A percentile compares a stretch with the other conserved stretches of the same genome.
phyloP scores from a whole-genome alignment of 2,888 invertebrate genomes.

The Rhabditoides inermis region DNA sequence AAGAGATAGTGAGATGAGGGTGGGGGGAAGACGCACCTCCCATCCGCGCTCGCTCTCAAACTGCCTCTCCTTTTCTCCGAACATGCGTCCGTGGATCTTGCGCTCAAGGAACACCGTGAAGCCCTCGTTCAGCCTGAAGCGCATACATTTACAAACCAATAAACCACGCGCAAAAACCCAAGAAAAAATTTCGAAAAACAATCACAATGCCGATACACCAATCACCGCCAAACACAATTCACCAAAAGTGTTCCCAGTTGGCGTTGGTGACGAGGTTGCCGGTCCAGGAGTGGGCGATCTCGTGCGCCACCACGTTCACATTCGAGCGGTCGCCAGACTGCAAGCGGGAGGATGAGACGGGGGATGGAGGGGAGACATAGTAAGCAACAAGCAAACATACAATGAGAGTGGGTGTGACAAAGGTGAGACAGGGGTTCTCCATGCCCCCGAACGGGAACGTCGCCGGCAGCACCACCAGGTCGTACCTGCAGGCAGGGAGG shows the following conservation, averaged over 20 bases:
- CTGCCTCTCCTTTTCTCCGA: conserved; percentile 63
- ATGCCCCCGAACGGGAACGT: conserved; percentile 91
- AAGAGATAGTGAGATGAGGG: not conserved
- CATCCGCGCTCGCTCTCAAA: conserved; percentile 73
- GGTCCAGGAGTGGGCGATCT: conserved; percentile 91
- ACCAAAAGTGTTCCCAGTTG: conserved; percentile 91
- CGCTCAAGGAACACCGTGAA: conserved; percentile 84
- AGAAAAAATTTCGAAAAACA: not conserved
- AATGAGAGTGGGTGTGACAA: conserved; percentile 83
- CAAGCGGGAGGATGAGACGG: not conserved
- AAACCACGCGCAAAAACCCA: not conserved
- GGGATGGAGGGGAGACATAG: too few relatives aligned
- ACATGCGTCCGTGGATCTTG: conserved; percentile 70
- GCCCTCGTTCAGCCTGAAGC: conserved; percentile 72
- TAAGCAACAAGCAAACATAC: conserved; percentile 53
- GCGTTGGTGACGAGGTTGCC: conserved; percentile 86
- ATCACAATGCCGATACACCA: not conserved
- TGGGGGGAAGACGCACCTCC: conserved; percentile 58
- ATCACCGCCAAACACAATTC: not conserved
- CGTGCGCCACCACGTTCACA: conserved; percentile 83
- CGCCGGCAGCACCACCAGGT: conserved; percentile 77
- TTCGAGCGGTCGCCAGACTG: conserved; percentile 83
- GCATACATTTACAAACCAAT: not conserved
- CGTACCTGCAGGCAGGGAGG: conserved; percentile 60
- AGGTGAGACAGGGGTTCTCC: conserved; percentile 93